Percentiles rank a stretch among this genome's conserved stretches.
phyloP scores from a whole-genome alignment of 92 coral and sea anemone species.

The Porites rus region DNA sequence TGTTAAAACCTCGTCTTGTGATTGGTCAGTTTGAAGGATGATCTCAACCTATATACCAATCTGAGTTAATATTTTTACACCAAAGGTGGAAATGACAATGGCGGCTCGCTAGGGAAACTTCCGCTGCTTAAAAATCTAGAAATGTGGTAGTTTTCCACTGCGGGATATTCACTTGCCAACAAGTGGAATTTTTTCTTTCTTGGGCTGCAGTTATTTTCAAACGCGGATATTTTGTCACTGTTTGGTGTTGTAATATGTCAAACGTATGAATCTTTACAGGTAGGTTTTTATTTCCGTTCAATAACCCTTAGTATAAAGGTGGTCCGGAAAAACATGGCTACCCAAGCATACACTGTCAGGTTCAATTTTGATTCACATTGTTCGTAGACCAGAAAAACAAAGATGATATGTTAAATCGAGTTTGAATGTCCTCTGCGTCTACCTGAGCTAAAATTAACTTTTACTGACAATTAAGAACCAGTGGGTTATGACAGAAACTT shows the following conservation, averaged over 20 bases:
- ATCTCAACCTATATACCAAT: constrained; percentile 68
- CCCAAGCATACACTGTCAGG: constrained; percentile 20
- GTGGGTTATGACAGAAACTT: not conserved
- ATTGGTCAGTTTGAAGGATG: constrained; percentile 70
- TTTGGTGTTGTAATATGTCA: constrained; percentile 37
- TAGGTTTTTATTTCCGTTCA: constrained; percentile 27
- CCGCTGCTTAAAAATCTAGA: not conserved
- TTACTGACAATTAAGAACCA: not conserved
- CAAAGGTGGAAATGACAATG: constrained; percentile 38
- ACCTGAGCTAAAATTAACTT: not conserved
- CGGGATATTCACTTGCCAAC: not conserved
- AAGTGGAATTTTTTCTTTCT: not conserved
- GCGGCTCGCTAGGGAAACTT: constrained; percentile 14
- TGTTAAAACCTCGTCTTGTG: not conserved
- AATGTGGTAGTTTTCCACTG: constrained; percentile 21
- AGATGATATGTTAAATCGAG: not conserved
- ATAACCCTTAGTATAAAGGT: constrained; percentile 15
- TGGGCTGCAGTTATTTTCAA: constrained; percentile 15
- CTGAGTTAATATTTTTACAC: constrained; percentile 73
- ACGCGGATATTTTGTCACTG: constrained; percentile 4
- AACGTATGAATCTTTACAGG: constrained; percentile 36
- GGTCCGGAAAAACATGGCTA: constrained; percentile 18
- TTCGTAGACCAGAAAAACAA: not conserved
- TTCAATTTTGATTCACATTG: not conserved
- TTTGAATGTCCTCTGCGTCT: not conserved